phyloP scores from a whole-genome alignment of 2,113 vertebrate genomes.

The Lophotis ruficrista region DNA sequence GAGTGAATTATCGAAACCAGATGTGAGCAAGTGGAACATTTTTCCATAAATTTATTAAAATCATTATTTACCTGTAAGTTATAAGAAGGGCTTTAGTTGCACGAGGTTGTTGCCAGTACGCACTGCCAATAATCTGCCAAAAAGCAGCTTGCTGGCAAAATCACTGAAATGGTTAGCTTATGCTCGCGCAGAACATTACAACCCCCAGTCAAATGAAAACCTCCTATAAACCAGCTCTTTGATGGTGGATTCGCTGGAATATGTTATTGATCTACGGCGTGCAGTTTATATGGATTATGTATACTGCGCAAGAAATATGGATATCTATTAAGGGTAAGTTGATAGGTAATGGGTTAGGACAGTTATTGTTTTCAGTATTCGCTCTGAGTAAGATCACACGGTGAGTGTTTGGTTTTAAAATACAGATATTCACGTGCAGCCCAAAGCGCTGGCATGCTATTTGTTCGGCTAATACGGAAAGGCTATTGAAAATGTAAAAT shows the following conservation, averaged over 20 bases:
- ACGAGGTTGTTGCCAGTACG: constrained; percentile 51
- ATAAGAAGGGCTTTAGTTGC: constrained; percentile 65
- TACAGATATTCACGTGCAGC: background rate
- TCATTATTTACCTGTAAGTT: constrained; percentile 77
- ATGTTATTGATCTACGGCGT: constrained; percentile 61
- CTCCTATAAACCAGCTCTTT: constrained; percentile 65
- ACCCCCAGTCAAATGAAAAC: constrained; percentile 58
- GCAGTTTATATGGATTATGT: constrained; percentile 52
- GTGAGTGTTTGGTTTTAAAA: constrained; percentile 39
- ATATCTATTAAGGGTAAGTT: constrained; percentile 55
- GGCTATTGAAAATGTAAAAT: constrained; percentile 65
- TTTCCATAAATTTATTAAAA: constrained; percentile 74
- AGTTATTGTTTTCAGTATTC: constrained; percentile 65
- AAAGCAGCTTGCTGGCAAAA: constrained; percentile 63
- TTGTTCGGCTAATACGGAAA: constrained; percentile 67
- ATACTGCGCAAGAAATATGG: constrained; percentile 56
- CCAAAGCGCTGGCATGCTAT: background rate
- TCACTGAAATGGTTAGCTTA: constrained; percentile 55
- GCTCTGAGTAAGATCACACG: constrained; percentile 47
- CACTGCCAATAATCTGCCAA: constrained; percentile 69
- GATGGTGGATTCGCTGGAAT: constrained; percentile 66
- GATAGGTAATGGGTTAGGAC: constrained; percentile 60
- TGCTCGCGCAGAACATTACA: constrained; percentile 51
- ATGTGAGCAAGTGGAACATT: constrained; percentile 69
- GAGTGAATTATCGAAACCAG: constrained; percentile 68